Percentiles rank a stretch among this genome's conserved stretches.
Conservation (phyloP, 2,797 vertebrate genomes). For the Pampus argenteus region DNA sequence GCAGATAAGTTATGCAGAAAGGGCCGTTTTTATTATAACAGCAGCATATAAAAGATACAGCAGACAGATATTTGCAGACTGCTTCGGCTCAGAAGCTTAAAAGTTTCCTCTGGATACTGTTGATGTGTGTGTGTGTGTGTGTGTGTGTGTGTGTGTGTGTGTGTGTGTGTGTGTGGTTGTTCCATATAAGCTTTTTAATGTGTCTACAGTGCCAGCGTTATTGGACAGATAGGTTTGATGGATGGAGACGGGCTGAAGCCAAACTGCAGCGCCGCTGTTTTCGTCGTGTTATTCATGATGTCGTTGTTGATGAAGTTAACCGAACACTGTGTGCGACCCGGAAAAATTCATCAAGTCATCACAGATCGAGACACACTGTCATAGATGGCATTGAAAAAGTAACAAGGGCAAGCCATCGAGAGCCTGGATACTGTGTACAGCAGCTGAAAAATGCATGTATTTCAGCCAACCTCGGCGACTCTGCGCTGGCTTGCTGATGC, state of each 20-base stretch:
- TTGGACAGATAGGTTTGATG: conserved; percentile 59
- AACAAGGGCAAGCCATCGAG: conserved; percentile 62
- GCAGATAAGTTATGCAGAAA: conserved; percentile 33
- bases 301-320: conserved; percentile 52
- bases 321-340: too few species aligned
- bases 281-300: conserved; percentile 53
- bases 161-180: conserved; percentile 44
- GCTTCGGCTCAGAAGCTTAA: conserved; percentile 33
- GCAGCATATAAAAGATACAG: conserved; percentile 34
- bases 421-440: conserved; percentile 44
- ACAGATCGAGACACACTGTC: conserved; percentile 62
- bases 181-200: conserved; percentile 52
- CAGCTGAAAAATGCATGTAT: conserved; percentile 71
- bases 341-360: conserved; percentile 66
- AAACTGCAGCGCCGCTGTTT: conserved; percentile 48
- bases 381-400: conserved; percentile 59
- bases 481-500: conserved; percentile 60
- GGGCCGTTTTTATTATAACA: conserved; percentile 25
- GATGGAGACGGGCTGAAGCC: conserved; percentile 44
- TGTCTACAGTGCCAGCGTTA: conserved; percentile 46
- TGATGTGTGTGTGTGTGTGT: conserved; percentile 44
- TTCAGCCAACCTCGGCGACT: conserved; percentile 59
- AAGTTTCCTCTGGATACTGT: conserved; percentile 32
- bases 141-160: conserved; percentile 48
- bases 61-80: conserved; percentile 33